phyloP scores from a whole-genome alignment of 2,888 invertebrate species.

The Stictocephala bisonia region DNA sequence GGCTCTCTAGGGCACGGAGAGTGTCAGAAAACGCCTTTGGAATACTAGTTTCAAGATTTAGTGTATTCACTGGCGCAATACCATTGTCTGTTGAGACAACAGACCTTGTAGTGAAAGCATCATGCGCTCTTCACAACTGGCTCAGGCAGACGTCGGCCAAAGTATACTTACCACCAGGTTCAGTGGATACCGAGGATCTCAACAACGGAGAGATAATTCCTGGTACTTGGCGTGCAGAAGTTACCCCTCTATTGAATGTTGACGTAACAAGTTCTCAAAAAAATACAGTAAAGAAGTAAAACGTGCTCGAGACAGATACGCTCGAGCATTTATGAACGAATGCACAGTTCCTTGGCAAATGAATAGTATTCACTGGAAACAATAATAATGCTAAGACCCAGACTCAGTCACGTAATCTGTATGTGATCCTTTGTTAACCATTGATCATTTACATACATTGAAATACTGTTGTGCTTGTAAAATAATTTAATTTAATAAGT shows the following conservation, averaged over 20 bases:
- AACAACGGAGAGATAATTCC: slow-evolving; percentile 23
- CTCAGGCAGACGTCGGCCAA: neutral
- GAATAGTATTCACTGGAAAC: neutral
- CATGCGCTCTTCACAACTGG: slow-evolving; percentile 36
- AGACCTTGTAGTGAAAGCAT: slow-evolving; percentile 6
- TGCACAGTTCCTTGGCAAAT: slow-evolving; percentile 32
- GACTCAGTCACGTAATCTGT: too few species aligned
- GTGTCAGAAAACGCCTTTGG: slow-evolving; percentile 55
- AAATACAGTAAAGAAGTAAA: slow-evolving; percentile 21
- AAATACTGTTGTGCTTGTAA: too few species aligned
- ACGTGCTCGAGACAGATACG: slow-evolving; percentile 2
- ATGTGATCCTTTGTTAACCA: too few species aligned
- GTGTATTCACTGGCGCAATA: slow-evolving; percentile 49
- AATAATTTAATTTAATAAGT: too few species aligned
- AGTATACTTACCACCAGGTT: slow-evolving; percentile 15
- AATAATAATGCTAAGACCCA: too few species aligned
- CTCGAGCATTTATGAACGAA: slow-evolving; percentile 1
- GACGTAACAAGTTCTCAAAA: neutral
- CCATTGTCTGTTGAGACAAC: neutral
- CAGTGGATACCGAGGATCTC: slow-evolving; percentile 13
- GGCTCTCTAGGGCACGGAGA: slow-evolving; percentile 53
- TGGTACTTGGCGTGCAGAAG: slow-evolving; percentile 12
- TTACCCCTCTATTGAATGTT: neutral
- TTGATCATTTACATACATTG: too few species aligned
- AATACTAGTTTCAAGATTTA: slow-evolving; percentile 51